Evolutionary conservation across 2,113 vertebrate genomes (phyloP).

Genomic region (Vombatus ursinus): DNA sequence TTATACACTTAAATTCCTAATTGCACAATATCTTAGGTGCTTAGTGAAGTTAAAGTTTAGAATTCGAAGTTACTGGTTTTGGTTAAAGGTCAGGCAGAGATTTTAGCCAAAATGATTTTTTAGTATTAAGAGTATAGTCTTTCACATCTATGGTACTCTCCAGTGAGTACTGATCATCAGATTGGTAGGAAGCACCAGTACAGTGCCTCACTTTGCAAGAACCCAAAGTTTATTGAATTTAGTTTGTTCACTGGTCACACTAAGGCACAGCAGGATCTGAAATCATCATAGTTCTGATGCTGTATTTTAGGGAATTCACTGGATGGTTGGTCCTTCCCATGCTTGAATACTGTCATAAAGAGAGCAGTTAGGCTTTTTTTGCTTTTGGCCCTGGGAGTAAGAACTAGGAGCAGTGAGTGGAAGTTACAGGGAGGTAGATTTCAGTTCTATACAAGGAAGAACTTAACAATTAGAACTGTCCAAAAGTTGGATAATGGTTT

Average conservation of each 20-base stretch:
- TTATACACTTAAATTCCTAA: background rate
- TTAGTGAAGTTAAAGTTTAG: conserved; percentile 42
- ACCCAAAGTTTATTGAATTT: background rate
- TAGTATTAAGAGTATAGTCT: background rate
- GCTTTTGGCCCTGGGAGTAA: background rate
- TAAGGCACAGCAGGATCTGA: background rate
- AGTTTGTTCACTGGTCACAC: background rate
- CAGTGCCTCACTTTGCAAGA: background rate
- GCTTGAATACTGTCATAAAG: background rate
- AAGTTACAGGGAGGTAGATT: background rate
- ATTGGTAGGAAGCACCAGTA: background rate
- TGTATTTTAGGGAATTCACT: background rate
- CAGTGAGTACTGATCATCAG: background rate
- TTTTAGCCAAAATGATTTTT: background rate
- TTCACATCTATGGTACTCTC: background rate
- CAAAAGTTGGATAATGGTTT: background rate
- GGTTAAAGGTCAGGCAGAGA: background rate
- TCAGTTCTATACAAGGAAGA: background rate
- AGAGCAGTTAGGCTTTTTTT: background rate
- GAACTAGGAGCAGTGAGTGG: background rate
- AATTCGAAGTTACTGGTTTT: background rate
- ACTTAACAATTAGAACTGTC: background rate
- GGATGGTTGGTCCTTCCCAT: background rate
- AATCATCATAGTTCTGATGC: background rate
- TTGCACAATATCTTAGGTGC: background rate